These are phyloP conservation scores for Rhyacophila brunnea DNA, from an alignment of 1,140 invertebrate genomes.

Conservation along the genomic window DNA sequence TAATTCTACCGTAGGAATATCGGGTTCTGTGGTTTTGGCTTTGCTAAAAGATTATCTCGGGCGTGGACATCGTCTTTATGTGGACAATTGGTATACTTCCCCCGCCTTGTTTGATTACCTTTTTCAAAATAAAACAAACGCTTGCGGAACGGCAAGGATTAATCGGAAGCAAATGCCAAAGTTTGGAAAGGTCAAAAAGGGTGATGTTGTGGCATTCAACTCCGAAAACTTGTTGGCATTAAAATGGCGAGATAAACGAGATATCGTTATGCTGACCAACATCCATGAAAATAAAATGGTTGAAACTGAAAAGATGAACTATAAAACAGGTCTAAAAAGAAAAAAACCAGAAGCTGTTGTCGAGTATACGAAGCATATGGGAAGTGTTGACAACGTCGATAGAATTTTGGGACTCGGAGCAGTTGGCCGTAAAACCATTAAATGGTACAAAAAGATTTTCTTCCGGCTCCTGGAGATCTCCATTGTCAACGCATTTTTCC, in stretches of 20 bases:
- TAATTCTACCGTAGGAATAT: neutral
- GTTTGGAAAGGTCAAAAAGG: conserved; percentile 3
- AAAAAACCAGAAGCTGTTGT: conserved; percentile 1
- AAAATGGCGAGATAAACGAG: conserved; percentile 13
- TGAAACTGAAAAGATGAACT: conserved; percentile 5
- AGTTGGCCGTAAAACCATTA: neutral
- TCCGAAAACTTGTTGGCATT: conserved; percentile 1
- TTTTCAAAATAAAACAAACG: conserved; percentile 9
- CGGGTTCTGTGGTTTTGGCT: conserved; percentile 2
- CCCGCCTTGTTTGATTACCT: neutral
- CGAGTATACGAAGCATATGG: conserved; percentile 4
- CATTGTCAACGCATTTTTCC: neutral
- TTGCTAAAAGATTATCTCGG: conserved; percentile 8
- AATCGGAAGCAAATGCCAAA: conserved; percentile 3
- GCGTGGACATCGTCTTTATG: conserved; percentile 2
- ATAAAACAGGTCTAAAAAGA: neutral
- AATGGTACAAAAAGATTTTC: neutral
- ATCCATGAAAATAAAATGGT: neutral
- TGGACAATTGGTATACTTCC: conserved; percentile 1
- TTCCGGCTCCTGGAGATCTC: conserved; percentile 1
- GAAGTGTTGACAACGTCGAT: conserved; percentile 3
- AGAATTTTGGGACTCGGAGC: too few relatives aligned
- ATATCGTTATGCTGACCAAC: conserved; percentile 1
- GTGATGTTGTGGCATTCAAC: neutral
- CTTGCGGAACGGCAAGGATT: conserved; percentile 5